These are phyloP conservation scores for Rhinoptilus africanus DNA, from an alignment of 2,113 vertebrate species.

Conservation along the genomic window DNA sequence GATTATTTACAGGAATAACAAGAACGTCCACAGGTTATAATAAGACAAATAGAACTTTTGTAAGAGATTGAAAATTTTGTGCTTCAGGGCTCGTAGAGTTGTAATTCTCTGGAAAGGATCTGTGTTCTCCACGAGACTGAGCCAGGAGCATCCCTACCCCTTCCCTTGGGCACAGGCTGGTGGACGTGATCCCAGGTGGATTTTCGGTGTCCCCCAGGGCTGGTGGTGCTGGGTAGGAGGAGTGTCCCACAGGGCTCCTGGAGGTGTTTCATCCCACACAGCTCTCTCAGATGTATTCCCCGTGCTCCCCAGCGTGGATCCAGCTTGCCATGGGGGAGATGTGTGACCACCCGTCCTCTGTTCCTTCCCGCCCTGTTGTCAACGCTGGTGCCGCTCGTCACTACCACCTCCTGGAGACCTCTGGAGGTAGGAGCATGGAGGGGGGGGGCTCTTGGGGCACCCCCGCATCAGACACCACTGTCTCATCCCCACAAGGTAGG, in stretches of 20 bases:
- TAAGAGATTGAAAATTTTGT: neutral
- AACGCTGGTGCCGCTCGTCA: accelerated
- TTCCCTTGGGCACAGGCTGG: neutral
- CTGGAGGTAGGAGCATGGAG: neutral
- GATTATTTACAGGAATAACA: neutral
- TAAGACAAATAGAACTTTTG: neutral
- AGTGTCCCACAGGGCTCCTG: neutral
- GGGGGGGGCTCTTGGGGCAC: neutral
- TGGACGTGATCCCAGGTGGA: neutral
- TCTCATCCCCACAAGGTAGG: neutral
- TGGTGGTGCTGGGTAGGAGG: neutral
- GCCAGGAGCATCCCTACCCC: neutral
- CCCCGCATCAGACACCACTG: neutral
- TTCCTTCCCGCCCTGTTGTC: accelerated
- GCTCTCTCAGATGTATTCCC: neutral
- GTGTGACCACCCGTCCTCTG: neutral
- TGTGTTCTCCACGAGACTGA: accelerated
- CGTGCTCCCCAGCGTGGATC: neutral
- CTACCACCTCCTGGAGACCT: neutral
- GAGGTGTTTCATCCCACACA: neutral
- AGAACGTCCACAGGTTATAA: neutral
- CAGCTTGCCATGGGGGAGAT: accelerated
- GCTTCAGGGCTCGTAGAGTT: neutral
- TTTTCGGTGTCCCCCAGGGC: neutral
- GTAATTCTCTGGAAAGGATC: neutral